These are phyloP conservation scores for Hirtodrosophila trivittata DNA, from an alignment of 2,888 invertebrate genomes.

Conservation along the genomic window DNA sequence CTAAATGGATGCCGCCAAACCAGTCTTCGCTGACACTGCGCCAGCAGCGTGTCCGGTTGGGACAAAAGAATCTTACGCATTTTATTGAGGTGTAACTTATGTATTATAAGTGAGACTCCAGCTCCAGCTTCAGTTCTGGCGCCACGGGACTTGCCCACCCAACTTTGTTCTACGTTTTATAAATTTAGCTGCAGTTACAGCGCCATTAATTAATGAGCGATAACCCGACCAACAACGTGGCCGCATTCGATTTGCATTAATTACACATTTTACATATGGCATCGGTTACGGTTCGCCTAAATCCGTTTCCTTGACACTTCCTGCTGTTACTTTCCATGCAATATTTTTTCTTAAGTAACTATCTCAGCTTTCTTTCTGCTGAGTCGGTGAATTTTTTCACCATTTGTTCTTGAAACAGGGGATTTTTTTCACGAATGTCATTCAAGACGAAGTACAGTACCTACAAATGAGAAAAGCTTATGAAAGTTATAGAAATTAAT, in stretches of 20 bases:
- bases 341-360: slow-evolving; percentile 36
- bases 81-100: slow-evolving; percentile 42
- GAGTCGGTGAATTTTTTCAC: slow-evolving; percentile 45
- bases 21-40: slow-evolving; percentile 53
- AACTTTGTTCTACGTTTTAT: slow-evolving; percentile 61
- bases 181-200: slow-evolving; percentile 61
- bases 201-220: slow-evolving; percentile 65
- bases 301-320: slow-evolving; percentile 60
- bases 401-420: slow-evolving; percentile 61
- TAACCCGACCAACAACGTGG: slow-evolving; percentile 43
- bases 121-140: slow-evolving; percentile 6
- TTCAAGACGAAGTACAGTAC: too few relatives aligned
- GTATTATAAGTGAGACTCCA: slow-evolving; percentile 29
- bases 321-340: slow-evolving; percentile 61
- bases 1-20: slow-evolving; percentile 45
- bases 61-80: slow-evolving; percentile 64
- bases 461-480: neutral
- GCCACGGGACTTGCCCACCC: slow-evolving; percentile 36
- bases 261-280: slow-evolving; percentile 42
- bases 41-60: slow-evolving; percentile 65
- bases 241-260: slow-evolving; percentile 70
- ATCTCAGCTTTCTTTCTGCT: slow-evolving; percentile 52
- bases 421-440: slow-evolving; percentile 38
- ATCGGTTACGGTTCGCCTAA: slow-evolving; percentile 48
- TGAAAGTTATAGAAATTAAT: too few relatives aligned